Base-by-base conservation (phyloP, 2,888 invertebrate species). In the Microctonus aethiopoides region DNA sequence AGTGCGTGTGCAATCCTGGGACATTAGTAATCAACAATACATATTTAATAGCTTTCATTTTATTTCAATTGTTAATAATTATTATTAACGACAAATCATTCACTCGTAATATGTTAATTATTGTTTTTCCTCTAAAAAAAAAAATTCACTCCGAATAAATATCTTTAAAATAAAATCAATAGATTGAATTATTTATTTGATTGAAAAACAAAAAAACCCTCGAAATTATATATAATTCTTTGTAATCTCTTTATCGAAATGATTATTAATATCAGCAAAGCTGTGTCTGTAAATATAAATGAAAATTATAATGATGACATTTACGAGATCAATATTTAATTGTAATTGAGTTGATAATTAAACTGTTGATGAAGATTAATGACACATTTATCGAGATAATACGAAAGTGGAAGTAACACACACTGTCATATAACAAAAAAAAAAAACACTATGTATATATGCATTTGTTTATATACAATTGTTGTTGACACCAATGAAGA, bases 291-390 rank as follows among this genome's bases (percentile, higher is more conserved):
- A 46, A 46, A 16, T 46, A 46, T 46, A 46, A 2, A 7, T 6
- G 16, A 9, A 46, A 6, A 4, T 20, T 46, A 54, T 64, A 69
- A 65, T 5, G 32, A 77, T 76, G 72, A 76, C 77, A 76, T 73
- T 67, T 11, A 24, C 22, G 16, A 39, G 32, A 67, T 67, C 52
- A 6, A 32, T 54, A 34, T 13, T 52, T 34, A 4, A 6, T 24
- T 60, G n/a, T 22, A 11, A 5, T 24, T 54, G 10, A 24, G 13
- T 24, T 24, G 3, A 10, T 0, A 46, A 24, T 20, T 39, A 24
- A 7, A 32, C 22, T 32, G 13, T 24, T 66, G 57, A 57, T 41
- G 56, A 56, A 65, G 54, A 16, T 46, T 16, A 46, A 20, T 54
- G 54, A 54, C 54, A 54, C 13, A n/a, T 10, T 54, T 54, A 54